phyloP scores from a whole-genome alignment of 2,797 vertebrate genomes.

The Yasuhikotakia modesta region DNA sequence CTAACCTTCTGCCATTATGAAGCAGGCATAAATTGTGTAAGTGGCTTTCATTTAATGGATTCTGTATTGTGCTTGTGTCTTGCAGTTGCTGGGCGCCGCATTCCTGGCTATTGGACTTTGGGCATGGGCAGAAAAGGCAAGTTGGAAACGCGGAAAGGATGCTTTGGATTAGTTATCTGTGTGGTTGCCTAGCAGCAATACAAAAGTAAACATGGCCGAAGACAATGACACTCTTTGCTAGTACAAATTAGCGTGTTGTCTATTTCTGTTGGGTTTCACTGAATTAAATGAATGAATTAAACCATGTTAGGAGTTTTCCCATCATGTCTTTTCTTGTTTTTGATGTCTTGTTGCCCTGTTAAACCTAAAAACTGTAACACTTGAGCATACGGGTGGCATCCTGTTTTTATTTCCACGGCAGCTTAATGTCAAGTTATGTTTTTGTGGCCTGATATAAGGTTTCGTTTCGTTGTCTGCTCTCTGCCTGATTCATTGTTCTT shows the following conservation, averaged over 20 bases:
- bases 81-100: slow-evolving; percentile 88
- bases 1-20: slow-evolving; percentile 10
- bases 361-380: slow-evolving; percentile 21
- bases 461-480: slow-evolving; percentile 18
- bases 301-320: neutral
- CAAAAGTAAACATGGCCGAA: slow-evolving; percentile 6
- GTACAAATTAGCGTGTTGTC: neutral
- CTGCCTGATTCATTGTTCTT: slow-evolving; percentile 44
- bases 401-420: slow-evolving; percentile 44
- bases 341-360: slow-evolving; percentile 2
- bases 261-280: neutral
- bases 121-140: slow-evolving; percentile 96
- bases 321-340: neutral
- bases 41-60: slow-evolving; percentile 33
- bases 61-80: slow-evolving; percentile 58
- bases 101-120: slow-evolving; percentile 90
- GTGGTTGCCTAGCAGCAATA: slow-evolving; percentile 43
- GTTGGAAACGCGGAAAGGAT: slow-evolving; percentile 62
- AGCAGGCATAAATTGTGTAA: slow-evolving; percentile 12
- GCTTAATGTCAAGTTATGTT: slow-evolving; percentile 36
- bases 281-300: neutral
- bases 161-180: slow-evolving; percentile 54
- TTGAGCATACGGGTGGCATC: slow-evolving; percentile 46
- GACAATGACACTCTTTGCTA: neutral
- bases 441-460: slow-evolving; percentile 7